A percentile compares a stretch with the other conserved stretches of the same genome.
Evolutionary conservation across 2,888 invertebrate genomes (phyloP).

Genomic region (Leptinotarsa haldemani): DNA sequence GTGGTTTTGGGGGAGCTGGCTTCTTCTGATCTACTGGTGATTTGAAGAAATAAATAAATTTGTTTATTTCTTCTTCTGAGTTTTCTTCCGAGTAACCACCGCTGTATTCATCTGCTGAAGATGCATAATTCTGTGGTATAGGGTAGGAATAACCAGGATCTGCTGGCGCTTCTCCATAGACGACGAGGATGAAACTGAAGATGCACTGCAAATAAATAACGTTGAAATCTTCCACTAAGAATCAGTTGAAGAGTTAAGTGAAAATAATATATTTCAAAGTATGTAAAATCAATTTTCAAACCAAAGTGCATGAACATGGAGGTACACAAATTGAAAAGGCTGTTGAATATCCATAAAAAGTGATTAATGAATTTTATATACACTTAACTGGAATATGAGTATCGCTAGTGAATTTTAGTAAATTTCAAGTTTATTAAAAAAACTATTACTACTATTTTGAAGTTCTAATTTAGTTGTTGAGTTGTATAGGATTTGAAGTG

Average conservation of each 20-base stretch:
- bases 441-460: no score
- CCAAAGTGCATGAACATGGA: no score
- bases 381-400: not conserved
- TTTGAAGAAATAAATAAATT: constrained; percentile 32
- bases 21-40: constrained; percentile 20
- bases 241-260: no score
- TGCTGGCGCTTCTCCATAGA: constrained; percentile 9
- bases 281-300: no score
- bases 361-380: not conserved
- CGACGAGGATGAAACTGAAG: not conserved
- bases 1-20: not conserved
- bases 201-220: not conserved
- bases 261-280: not conserved
- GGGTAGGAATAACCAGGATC: constrained; percentile 23
- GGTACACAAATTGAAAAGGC: no score
- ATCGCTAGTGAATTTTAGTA: no score
- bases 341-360: no score
- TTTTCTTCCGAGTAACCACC: constrained; percentile 1
- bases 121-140: not conserved
- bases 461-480: no score
- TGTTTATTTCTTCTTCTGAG: constrained; percentile 20
- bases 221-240: not conserved
- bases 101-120: not conserved
- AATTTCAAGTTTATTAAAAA: no score
- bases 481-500: no score